A percentile compares a stretch with the other conserved stretches of the same genome.
These are phyloP conservation scores for Leptosomus discolor DNA, from an alignment of 2,113 vertebrate genomes.

Conservation along the genomic window DNA sequence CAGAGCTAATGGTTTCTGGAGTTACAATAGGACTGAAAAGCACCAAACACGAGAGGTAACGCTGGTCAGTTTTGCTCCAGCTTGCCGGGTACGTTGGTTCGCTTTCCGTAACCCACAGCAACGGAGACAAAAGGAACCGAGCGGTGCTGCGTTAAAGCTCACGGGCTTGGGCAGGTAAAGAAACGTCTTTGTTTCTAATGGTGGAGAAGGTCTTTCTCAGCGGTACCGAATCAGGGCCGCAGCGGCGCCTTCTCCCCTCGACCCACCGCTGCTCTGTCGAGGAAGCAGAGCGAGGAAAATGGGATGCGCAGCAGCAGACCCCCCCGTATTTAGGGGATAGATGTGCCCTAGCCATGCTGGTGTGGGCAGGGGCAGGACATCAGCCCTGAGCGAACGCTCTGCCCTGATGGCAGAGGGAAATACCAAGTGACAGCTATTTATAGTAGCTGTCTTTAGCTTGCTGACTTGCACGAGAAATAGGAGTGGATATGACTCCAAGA, in stretches of 20 bases:
- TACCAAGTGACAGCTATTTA: slow-evolving; percentile 19
- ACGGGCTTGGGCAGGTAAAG: background rate
- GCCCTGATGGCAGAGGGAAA: background rate
- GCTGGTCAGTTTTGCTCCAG: background rate
- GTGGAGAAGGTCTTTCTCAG: background rate
- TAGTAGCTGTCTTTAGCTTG: background rate
- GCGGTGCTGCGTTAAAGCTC: background rate
- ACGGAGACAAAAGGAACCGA: background rate
- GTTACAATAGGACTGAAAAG: slow-evolving; percentile 26
- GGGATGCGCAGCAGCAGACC: background rate
- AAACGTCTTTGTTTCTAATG: background rate
- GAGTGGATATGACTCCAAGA: background rate
- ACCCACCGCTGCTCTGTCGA: background rate
- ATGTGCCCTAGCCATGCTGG: background rate
- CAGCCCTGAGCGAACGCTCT: rapidly evolving
- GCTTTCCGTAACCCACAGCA: slow-evolving; percentile 34
- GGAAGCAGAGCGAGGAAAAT: background rate
- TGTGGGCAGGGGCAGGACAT: background rate
- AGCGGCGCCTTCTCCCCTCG: background rate
- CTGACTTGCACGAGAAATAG: background rate
- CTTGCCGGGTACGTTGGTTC: background rate
- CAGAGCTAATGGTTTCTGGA: slow-evolving; percentile 35
- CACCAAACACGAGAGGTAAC: background rate
- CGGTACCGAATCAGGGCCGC: background rate
- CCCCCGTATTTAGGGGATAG: background rate